Evolutionary conservation across 1,140 invertebrate species (phyloP), one percentile per base, ranked within the genome.

Genomic region (Drosophila erecta): DNA sequence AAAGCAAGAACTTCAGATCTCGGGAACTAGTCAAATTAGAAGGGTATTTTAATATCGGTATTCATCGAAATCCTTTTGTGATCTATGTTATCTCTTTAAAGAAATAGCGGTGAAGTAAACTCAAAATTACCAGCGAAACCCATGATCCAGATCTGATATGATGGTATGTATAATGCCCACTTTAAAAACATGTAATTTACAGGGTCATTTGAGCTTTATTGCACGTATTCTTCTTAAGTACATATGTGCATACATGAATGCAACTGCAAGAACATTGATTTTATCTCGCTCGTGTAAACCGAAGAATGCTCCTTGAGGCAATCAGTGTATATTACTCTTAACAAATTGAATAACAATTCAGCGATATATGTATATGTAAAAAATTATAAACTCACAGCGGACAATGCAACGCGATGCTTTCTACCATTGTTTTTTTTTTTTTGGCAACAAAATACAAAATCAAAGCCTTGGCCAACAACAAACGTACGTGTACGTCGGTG

Each of bases 271-370:
- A 54, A 69, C 38, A 24, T 43, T 27, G n/a, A 11, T 35, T 41
- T 41, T 11, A 50, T 41, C 35, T 41, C 43, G 27, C 33, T 35
- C 15, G 8, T 38, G 24, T 67, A 20, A 56, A 54, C n/a, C 30
- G 22, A 20, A 17, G 55, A 49, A 62, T 20, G 57, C 33, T 66
- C 22, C 55, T 3, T 50, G 46, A 41, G 56, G 38, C 62, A 57
- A 55, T 47, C 15, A 47, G 47, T 72, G 57, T 76, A 58, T 60
- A 46, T 15, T 60, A 75, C 70, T 87, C 69, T 43, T 62, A 81
- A 86, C 73, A 74, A 78, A 66, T 81, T 78, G 49, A 41, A 81
- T 85, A 85, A 85, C 83, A 85, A 87, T 85, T 62, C 62, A 62
- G 77, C 67, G 76, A 67, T 80, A 81, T 74, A 50, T 58, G 77